Conservation (phyloP, 2,888 invertebrate species). For the Ectobius pallidus region DNA sequence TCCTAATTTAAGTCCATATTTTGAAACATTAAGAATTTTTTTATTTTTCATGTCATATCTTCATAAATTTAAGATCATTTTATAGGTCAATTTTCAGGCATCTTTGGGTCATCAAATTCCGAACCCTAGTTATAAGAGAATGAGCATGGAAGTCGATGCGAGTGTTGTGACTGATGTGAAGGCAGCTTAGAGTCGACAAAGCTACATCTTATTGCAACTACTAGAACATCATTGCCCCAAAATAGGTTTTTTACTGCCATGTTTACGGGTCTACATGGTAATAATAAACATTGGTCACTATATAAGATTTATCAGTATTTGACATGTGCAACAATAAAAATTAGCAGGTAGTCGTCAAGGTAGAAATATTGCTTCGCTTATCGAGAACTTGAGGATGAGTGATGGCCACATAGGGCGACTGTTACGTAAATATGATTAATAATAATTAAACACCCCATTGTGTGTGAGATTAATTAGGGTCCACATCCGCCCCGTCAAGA, state of each 20-base stretch:
- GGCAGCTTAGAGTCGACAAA: too few relatives aligned
- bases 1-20: too few relatives aligned
- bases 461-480: constrained; percentile 8
- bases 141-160: too few relatives aligned
- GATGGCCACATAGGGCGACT: constrained; percentile 1
- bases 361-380: not conserved
- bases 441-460: constrained; percentile 22
- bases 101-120: too few relatives aligned
- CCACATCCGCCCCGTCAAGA: not conserved
- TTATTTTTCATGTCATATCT: too few relatives aligned
- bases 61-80: too few relatives aligned
- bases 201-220: not conserved
- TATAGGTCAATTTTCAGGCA: too few relatives aligned
- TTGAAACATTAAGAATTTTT: too few relatives aligned
- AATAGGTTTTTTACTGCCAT: not conserved
- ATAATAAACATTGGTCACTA: not conserved
- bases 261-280: not conserved
- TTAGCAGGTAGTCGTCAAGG: not conserved
- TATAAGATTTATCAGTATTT: not conserved
- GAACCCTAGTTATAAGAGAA: too few relatives aligned
- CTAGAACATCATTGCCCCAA: not conserved
- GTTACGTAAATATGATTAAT: constrained; percentile 25
- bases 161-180: too few relatives aligned
- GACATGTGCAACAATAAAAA: not conserved
- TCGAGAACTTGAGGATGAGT: not conserved